These are phyloP conservation scores for Macaria liturata DNA, from an alignment of 2,888 invertebrate genomes.

Conservation along the genomic window DNA sequence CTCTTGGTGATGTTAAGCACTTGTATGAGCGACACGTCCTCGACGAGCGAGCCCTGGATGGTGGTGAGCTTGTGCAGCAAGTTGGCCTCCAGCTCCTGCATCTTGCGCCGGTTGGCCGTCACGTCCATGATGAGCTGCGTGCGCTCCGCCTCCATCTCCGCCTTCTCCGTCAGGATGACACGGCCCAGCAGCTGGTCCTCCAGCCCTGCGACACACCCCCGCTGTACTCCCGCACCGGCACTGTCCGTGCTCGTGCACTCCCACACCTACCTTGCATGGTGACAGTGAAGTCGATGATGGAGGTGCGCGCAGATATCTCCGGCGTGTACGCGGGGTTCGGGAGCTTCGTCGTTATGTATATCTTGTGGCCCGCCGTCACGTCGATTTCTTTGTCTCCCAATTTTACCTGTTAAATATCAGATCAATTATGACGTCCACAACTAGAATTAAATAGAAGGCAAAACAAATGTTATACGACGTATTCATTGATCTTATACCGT, in stretches of 20 bases:
- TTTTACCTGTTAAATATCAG: constrained; percentile 82
- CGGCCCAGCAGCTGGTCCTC: constrained; percentile 94
- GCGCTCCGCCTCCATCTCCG: constrained; percentile 92
- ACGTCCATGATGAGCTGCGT: constrained; percentile 91
- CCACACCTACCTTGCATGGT: constrained; percentile 88
- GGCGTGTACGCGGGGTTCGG: constrained; percentile 95
- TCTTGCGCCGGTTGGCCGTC: constrained; percentile 91
- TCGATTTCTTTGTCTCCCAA: constrained; percentile 95
- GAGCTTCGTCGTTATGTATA: constrained; percentile 94
- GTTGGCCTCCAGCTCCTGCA: constrained; percentile 93
- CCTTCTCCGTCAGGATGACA: constrained; percentile 92
- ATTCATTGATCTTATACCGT: no score
- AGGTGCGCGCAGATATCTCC: constrained; percentile 92
- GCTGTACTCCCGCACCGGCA: not conserved
- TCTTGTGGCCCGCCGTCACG: constrained; percentile 86
- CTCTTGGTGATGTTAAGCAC: constrained; percentile 91
- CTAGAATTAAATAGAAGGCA: no score
- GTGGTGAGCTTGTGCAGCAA: constrained; percentile 93
- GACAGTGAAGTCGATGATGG: constrained; percentile 95
- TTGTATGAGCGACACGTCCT: constrained; percentile 92
- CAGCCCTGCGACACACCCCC: constrained; percentile 73
- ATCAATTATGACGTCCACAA: no score
- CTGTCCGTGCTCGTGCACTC: not conserved
- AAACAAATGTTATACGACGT: no score
- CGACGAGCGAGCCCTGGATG: constrained; percentile 92